These are phyloP conservation scores for Nansenia antarctica DNA, from an alignment of 2,113 vertebrate species.

Conservation along the genomic window DNA sequence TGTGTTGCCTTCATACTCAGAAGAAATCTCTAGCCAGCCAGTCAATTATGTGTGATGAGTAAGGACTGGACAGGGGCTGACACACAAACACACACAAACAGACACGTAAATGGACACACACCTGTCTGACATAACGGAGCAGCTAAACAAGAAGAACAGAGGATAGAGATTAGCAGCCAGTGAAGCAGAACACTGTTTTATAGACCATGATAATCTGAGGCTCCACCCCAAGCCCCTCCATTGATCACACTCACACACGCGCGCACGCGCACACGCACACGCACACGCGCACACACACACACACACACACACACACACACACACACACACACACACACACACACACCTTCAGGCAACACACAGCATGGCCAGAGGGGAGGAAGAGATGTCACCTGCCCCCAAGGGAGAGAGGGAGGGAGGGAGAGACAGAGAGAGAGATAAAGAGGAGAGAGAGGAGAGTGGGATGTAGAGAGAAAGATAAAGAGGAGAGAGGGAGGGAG, in stretches of 20 bases:
- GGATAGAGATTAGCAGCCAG: constrained; percentile 8
- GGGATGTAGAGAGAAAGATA: too few species aligned
- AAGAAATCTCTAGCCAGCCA: background rate
- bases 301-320: too few species aligned
- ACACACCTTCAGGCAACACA: constrained; percentile 22
- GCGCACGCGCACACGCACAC: too few species aligned
- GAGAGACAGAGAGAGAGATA: background rate
- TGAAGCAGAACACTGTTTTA: constrained; percentile 10
- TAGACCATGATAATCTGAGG: too few species aligned
- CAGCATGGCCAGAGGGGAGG: constrained; percentile 21
- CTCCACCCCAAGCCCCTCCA: too few species aligned
- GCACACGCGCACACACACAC: too few species aligned
- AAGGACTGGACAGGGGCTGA: constrained; percentile 33
- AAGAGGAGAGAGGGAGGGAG: constrained; percentile 12
- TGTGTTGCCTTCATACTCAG: too few species aligned
- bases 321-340: too few species aligned
- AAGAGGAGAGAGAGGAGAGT: background rate
- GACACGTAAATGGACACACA: constrained; percentile 11
- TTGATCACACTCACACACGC: too few species aligned
- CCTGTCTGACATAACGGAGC: constrained; percentile 19
- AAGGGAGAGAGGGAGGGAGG: background rate
- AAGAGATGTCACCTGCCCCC: too few species aligned
- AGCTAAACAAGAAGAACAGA: constrained; percentile 22
- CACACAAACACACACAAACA: constrained; percentile 8
- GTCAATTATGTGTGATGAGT: constrained; percentile 45